Base-by-base conservation (phyloP, 2,888 invertebrate genomes). In the Phanerotoma sp. region DNA sequence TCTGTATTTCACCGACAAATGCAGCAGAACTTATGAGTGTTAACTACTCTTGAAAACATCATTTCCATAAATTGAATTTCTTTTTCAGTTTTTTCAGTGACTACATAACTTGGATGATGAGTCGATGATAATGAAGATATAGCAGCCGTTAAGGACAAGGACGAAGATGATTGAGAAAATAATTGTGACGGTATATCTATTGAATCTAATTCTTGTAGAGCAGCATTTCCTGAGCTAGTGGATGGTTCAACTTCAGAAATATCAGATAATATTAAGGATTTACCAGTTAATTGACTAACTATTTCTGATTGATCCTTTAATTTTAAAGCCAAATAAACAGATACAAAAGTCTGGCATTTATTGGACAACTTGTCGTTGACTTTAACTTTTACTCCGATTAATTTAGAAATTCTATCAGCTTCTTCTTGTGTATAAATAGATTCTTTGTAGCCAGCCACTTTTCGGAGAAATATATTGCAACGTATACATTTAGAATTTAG, bases 21-120 rank as follows among this genome's bases (percentile, higher is more conserved):
- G 37, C 51, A 57, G 33, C 59, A 59, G 41, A 46, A 59, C 57
- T 51, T 57, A 32, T 58, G 56, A 35, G 56, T 56, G 16, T 48
- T n/a, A 4, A 49, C n/a, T 1, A 21, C 35, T 42, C 49, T n/a
- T 4, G 44, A 33, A 51, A 32, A 33, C n/a, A n/a, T 15, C n/a
- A 48, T 13, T 15, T 33, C 33, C 15, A 33, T 15, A 33, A 33
- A 33, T 33, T 33, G 13, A 13, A 33, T 13, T 9, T 33, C 33
- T 33, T 33, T 15, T 13, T 33, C 33, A n/a, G 15, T 33, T 33
- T 33, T 33, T 13, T 33, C 15, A 13, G 6, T 0, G 11, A 11
- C 11, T 13, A 13, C 33, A 33, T 9, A 33, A 13, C 13, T 13
- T 13, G 33, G 33, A 33, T 33, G 13, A 5, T n/a, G 5, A 33